Evolutionary conservation across 92 coral and sea anemone species (phyloP).

Genomic region (Heteractis magnifica): DNA sequence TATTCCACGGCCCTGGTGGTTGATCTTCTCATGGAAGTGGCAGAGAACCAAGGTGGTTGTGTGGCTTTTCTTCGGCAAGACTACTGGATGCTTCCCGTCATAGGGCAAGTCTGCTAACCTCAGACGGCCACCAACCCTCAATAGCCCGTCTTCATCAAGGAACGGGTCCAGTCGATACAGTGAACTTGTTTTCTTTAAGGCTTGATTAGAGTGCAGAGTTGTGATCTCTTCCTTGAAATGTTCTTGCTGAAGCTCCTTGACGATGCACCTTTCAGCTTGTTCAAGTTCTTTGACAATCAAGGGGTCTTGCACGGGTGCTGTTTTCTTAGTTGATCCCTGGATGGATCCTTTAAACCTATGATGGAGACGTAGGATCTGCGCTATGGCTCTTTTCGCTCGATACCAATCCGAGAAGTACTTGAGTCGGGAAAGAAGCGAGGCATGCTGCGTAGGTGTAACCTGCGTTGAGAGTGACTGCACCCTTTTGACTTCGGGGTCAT

Average conservation of each 20-base stretch:
- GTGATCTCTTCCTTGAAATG: constrained; percentile 11
- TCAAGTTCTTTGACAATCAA: constrained; percentile 27
- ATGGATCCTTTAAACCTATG: neutral
- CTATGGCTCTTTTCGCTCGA: constrained; percentile 21
- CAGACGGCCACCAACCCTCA: constrained; percentile 34
- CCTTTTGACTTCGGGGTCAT: neutral
- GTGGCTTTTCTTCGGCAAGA: constrained; percentile 22
- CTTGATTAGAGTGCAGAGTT: neutral
- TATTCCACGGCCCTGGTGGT: constrained; percentile 19
- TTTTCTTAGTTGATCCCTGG: no score
- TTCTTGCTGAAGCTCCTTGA: no score
- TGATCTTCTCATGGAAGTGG: constrained; percentile 24
- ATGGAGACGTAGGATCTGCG: constrained; percentile 1
- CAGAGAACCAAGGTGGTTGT: constrained; percentile 13
- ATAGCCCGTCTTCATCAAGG: neutral
- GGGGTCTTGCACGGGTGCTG: no score
- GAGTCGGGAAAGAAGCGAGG: constrained; percentile 1
- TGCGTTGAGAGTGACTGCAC: neutral
- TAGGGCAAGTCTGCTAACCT: neutral
- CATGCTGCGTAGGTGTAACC: neutral
- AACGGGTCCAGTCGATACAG: no score
- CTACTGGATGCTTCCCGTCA: constrained; percentile 14
- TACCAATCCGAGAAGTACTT: neutral
- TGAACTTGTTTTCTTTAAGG: no score
- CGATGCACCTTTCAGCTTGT: constrained; percentile 12